A percentile compares a stretch with the other conserved stretches of the same genome.
Evolutionary conservation across 2,113 vertebrate genomes (phyloP).

Genomic region (Planiliza haematocheilus): DNA sequence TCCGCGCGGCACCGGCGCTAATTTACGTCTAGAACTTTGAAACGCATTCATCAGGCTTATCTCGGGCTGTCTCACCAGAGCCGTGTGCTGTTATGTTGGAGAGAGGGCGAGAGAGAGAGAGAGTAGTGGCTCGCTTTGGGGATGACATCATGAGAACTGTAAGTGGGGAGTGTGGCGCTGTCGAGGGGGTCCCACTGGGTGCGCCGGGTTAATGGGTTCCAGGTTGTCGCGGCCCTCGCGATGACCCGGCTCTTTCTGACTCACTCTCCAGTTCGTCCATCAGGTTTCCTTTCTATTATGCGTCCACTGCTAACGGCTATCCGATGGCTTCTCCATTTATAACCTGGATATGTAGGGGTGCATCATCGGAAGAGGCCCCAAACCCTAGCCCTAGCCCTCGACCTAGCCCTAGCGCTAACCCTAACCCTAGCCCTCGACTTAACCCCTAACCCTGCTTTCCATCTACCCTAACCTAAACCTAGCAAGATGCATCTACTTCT

Average conservation of each 20-base stretch:
- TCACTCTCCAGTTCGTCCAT: conserved; percentile 6
- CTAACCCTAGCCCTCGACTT: too few relatives aligned
- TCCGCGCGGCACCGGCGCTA: background rate
- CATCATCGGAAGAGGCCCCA: too few relatives aligned
- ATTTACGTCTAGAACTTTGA: conserved; percentile 28
- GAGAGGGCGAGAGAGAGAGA: conserved; percentile 37
- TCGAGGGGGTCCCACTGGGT: conserved; percentile 55
- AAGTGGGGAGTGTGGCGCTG: conserved; percentile 43
- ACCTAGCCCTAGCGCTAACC: too few relatives aligned
- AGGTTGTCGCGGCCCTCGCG: conserved; percentile 70
- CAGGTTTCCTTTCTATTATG: background rate
- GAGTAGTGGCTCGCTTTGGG: conserved; percentile 25
- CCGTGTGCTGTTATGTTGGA: conserved; percentile 46
- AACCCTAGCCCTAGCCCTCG: too few relatives aligned
- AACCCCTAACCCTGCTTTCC: too few relatives aligned
- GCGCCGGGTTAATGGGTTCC: conserved; percentile 75
- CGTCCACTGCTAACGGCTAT: background rate
- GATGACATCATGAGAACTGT: conserved; percentile 82
- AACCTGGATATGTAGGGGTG: too few relatives aligned
- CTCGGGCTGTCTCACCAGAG: conserved; percentile 36
- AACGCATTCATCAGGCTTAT: conserved; percentile 65
- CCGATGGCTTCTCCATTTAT: background rate
- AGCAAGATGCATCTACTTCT: too few relatives aligned
- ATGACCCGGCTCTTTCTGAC: conserved; percentile 43
- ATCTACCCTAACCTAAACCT: too few relatives aligned